Evolutionary conservation across 1,140 invertebrate genomes (phyloP).

Genomic region (Drosophila chauvacae): DNA sequence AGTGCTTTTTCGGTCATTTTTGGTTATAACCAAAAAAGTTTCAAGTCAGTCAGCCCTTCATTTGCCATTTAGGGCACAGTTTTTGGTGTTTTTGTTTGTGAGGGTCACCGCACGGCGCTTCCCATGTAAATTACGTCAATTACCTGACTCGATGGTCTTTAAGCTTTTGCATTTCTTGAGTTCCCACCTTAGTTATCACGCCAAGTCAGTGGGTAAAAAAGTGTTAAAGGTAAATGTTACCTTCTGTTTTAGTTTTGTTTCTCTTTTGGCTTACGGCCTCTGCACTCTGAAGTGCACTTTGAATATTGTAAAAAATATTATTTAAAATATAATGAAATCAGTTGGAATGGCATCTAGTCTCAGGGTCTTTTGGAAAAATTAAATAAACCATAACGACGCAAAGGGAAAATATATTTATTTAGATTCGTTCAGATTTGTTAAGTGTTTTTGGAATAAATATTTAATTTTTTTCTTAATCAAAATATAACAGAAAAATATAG

Average conservation of each 20-base stretch:
- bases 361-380: neutral
- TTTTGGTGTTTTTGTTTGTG: conserved; percentile 10
- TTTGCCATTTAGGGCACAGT: conserved; percentile 48
- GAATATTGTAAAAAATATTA: conserved; percentile 1
- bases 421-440: too few relatives aligned
- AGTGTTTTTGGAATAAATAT: too few relatives aligned
- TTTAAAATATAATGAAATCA: conserved; percentile 1
- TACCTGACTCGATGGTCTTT: conserved; percentile 32
- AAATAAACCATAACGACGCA: neutral
- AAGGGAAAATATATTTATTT: neutral
- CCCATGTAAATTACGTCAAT: conserved; percentile 61
- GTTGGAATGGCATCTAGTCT: neutral
- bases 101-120: conserved; percentile 39
- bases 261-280: neutral
- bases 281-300: conserved; percentile 17
- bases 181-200: conserved; percentile 36
- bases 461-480: too few relatives aligned
- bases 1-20: conserved; percentile 27
- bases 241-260: conserved; percentile 6
- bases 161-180: conserved; percentile 42
- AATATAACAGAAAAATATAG: too few relatives aligned
- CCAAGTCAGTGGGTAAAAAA: conserved; percentile 33
- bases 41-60: conserved; percentile 38
- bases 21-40: conserved; percentile 18
- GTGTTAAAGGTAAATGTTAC: conserved; percentile 29